Percentiles rank a stretch among this genome's conserved stretches.
Conservation (phyloP, 2,888 invertebrate species). For the Aphodius granarius region DNA sequence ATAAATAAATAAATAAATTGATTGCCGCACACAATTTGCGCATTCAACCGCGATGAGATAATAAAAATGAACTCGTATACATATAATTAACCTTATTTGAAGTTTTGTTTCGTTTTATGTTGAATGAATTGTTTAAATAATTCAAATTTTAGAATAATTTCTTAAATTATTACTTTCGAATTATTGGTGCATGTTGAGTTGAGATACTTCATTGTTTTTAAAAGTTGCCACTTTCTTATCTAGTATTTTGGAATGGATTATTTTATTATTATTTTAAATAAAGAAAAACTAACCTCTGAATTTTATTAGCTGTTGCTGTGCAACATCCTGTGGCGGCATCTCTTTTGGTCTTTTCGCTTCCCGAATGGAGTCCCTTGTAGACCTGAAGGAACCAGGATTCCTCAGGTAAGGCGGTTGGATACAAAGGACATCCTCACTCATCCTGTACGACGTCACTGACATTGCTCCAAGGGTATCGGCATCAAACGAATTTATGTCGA, state of each 20-base stretch:
- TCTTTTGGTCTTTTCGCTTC: conserved; percentile 40
- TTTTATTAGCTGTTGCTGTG: conserved; percentile 49
- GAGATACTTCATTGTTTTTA: not conserved
- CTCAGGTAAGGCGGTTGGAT: conserved; percentile 49
- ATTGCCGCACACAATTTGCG: not conserved
- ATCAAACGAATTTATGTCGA: conserved; percentile 59
- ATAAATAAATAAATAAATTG: not conserved
- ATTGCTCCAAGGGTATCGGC: conserved; percentile 51
- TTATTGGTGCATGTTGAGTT: not conserved
- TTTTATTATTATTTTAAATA: not conserved
- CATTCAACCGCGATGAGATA: not conserved
- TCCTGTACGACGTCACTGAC: conserved; percentile 50
- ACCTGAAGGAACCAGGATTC: conserved; percentile 46
- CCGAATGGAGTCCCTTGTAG: conserved; percentile 40
- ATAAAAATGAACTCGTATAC: too few species aligned
- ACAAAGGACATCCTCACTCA: conserved; percentile 50
- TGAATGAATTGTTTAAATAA: not conserved
- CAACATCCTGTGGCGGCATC: conserved; percentile 37
- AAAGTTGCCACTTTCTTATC: not conserved
- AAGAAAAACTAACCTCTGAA: conserved; percentile 49
- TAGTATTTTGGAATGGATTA: too few species aligned
- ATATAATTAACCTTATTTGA: not conserved
- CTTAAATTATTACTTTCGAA: not conserved
- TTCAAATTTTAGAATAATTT: not conserved
- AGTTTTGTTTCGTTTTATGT: not conserved